A percentile compares a stretch with the other conserved stretches of the same genome.
Conservation (phyloP, 2,113 vertebrate genomes). For the Thalassarche chlororhynchos region DNA sequence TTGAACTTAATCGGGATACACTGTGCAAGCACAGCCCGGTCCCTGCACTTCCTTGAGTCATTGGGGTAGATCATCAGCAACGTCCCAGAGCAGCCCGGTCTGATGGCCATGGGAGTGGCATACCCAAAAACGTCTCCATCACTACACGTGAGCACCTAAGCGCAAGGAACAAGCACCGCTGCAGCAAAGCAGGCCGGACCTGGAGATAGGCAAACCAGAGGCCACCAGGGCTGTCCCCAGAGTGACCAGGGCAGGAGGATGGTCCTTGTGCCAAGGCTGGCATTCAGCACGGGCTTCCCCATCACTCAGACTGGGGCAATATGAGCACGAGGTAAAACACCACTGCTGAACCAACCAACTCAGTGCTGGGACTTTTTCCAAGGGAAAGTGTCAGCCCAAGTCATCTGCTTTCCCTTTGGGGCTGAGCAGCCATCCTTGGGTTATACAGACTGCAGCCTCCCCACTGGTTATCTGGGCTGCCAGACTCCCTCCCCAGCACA, state of each 20-base stretch:
- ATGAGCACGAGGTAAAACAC: background rate
- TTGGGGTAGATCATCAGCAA: background rate
- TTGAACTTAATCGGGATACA: background rate
- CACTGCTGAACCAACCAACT: background rate
- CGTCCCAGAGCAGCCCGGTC: background rate
- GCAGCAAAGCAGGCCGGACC: background rate
- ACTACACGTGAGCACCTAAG: accelerated
- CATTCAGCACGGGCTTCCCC: background rate
- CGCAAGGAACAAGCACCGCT: accelerated
- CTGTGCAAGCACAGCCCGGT: background rate
- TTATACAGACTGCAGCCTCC: background rate
- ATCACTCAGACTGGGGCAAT: background rate
- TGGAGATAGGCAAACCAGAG: background rate
- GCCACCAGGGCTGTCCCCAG: background rate
- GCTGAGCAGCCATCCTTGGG: background rate
- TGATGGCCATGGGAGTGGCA: background rate
- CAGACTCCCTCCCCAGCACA: accelerated
- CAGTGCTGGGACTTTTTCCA: background rate
- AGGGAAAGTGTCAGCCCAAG: background rate
- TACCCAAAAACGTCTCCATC: background rate
- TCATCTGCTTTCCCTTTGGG: background rate
- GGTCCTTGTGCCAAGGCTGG: background rate
- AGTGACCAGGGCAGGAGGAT: background rate
- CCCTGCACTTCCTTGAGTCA: conserved; percentile 30
- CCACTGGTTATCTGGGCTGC: background rate